Evolutionary conservation across 2,888 invertebrate genomes (phyloP).

Genomic region (Philonicus albiceps): DNA sequence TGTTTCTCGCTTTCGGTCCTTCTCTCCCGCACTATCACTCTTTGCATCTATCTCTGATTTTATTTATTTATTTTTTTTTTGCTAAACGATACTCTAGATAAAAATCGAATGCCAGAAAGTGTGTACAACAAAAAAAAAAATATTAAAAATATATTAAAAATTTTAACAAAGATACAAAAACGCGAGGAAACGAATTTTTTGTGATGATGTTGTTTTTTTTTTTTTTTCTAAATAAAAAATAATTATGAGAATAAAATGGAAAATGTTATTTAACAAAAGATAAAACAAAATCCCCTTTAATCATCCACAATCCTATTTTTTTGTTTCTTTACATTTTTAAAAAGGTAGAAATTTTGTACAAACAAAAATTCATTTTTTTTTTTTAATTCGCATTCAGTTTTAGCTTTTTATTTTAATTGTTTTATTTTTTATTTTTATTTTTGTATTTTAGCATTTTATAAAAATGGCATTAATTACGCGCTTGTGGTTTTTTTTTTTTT

Average conservation of each 20-base stretch:
- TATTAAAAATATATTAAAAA: neutral
- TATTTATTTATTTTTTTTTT: neutral
- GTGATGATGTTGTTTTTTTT: neutral
- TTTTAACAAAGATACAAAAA: neutral
- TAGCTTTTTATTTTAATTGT: neutral
- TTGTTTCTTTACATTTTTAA: no score
- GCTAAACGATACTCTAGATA: neutral
- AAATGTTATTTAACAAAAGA: no score
- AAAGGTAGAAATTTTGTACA: no score
- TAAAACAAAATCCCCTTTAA: no score
- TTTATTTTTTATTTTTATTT: neutral
- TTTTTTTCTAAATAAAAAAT: neutral
- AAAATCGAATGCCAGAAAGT: neutral
- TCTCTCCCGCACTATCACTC: neutral
- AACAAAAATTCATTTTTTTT: no score
- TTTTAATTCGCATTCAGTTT: no score
- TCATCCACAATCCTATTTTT: no score
- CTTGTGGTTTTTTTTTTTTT: no score
- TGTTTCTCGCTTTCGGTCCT: neutral
- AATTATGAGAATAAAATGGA: no score
- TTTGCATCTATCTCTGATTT: neutral
- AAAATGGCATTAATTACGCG: neutral
- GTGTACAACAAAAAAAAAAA: neutral
- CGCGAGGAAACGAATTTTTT: neutral
- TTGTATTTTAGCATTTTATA: neutral